Base-by-base conservation (phyloP, 35 echinoderm and acorn worm genomes). In the Ophioderma brevispina region DNA sequence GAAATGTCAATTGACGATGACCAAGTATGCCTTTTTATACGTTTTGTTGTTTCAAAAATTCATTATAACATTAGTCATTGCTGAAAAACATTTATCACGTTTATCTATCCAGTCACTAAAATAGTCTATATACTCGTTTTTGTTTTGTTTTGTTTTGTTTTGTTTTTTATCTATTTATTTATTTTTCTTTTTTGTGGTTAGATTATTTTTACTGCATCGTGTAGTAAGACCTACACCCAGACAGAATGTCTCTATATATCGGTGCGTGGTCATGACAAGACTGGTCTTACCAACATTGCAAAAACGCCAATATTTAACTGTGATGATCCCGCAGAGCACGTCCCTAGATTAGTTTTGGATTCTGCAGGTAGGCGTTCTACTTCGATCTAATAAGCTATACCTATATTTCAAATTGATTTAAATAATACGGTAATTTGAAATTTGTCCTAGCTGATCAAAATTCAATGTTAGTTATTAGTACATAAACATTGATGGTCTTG, bases 281-380 rank as follows among this genome's bases (percentile, higher is more conserved):
- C 88, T 36, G 88, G 78, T 1, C 78, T 90, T 21, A 81, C 46
- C 32, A 55, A 42, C 31, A 81, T 79, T 36, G 79, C 42, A 0
- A 55, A 31, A 17, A 52, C 5, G 13, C 78, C 81, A 35, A 28
- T 81, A 30, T 80, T 59, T 43, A 43, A 90, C 35, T 90, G 88
- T 36, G 43, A 55, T 32, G 78, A 90, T 56, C 39, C 52, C 15
- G 32, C 34, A 81, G 28, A 52, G 13, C 13, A 38, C 28, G 35
- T 55, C 15, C 88, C 88, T 6, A 80, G 82, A 33, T 5, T 59
- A 31, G 88, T 90, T 42, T 80, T 90, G 28, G 88, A 90, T 37
- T 28, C 78, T 19, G 52, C 36, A 21, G 77, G 88, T 90, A 64
- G 21, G 39, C 21, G 8, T 8, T 11, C 46, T 8, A 11, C 8